Percentiles rank a stretch among this genome's conserved stretches.
These are phyloP conservation scores for Caenorhabditis briggsae DNA, from an alignment of 1,140 invertebrate species.

Conservation along the genomic window DNA sequence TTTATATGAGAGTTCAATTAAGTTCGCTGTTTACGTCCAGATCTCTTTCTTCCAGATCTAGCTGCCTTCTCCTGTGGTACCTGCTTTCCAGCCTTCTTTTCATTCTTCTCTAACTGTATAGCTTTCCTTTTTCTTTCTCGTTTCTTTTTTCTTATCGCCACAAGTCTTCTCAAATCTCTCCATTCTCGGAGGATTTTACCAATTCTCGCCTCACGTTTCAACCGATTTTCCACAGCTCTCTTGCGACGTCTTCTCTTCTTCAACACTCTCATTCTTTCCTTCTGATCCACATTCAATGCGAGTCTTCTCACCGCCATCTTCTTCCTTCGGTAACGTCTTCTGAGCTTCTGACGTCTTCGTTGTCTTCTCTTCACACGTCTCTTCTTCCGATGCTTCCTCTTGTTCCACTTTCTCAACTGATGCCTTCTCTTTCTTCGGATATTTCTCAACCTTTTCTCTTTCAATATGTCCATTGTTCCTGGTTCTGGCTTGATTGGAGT, in stretches of 20 bases:
- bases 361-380: not conserved
- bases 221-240: not conserved
- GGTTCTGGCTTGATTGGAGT: not conserved
- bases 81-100: not conserved
- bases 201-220: not conserved
- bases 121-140: not conserved
- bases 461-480: not conserved
- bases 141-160: not conserved
- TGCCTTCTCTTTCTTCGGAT: not conserved
- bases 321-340: not conserved
- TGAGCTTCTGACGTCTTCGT: constrained; percentile 2
- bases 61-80: not conserved
- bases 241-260: not conserved
- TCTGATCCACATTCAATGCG: not conserved
- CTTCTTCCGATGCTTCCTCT: not conserved
- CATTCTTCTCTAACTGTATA: not conserved
- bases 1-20: not conserved
- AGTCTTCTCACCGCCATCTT: not conserved
- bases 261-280: not conserved
- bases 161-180: not conserved
- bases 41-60: not conserved
- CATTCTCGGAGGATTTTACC: not conserved
- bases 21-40: not conserved
- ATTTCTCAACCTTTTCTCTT: not conserved
- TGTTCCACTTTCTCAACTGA: not conserved